phyloP scores from a whole-genome alignment of 2,888 invertebrate species.

The Pachymerium ferrugineum region DNA sequence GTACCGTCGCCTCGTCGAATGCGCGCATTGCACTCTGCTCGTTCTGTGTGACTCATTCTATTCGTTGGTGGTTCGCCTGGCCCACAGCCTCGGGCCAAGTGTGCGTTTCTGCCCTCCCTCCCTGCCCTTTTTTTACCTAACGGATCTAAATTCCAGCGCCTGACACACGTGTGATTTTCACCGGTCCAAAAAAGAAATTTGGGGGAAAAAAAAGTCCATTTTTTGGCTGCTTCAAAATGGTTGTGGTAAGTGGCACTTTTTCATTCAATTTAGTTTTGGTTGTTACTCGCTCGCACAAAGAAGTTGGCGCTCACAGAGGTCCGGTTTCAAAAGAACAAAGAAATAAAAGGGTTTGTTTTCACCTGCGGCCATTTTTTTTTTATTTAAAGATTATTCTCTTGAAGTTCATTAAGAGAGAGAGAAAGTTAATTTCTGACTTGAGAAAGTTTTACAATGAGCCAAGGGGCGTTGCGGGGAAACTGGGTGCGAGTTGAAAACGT shows the following conservation, averaged over 20 bases:
- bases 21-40: background rate
- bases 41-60: background rate
- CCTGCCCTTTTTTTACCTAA: background rate
- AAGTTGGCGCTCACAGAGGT: background rate
- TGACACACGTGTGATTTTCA: background rate
- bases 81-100: slow-evolving; percentile 8
- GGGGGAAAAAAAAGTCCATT: background rate
- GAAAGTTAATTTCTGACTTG: background rate
- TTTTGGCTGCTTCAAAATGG: no score
- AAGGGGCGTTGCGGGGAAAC: slow-evolving; percentile 3
- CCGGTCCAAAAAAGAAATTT: background rate
- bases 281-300: no score
- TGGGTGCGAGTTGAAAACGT: background rate
- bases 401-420: background rate
- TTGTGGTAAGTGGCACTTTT: no score
- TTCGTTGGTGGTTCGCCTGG: slow-evolving; percentile 13
- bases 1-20: background rate
- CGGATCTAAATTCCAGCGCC: background rate
- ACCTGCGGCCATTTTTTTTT: background rate
- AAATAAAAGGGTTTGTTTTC: background rate
- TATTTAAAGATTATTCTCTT: no score
- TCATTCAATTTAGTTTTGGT: no score
- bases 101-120: background rate
- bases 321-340: background rate
- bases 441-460: no score